phyloP scores from a whole-genome alignment of 2,797 vertebrate genomes.

The Champsocephalus gunnari region DNA sequence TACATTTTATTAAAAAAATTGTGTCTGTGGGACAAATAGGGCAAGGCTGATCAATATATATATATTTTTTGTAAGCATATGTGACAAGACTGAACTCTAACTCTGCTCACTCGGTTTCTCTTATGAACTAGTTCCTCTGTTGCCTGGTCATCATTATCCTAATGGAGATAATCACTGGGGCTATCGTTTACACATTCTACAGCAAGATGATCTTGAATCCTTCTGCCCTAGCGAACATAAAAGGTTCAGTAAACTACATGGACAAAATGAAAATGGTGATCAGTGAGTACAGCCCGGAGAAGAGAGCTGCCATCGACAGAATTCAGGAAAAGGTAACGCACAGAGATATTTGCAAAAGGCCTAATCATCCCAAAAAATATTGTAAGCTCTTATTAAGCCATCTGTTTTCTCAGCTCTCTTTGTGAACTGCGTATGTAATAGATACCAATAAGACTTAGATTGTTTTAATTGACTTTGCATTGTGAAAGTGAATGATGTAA shows the following conservation, averaged over 20 bases:
- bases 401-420: too few species aligned
- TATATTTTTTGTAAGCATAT: not conserved
- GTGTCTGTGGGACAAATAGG: not conserved
- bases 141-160: slow-evolving; percentile 61
- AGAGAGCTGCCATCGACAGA: slow-evolving; percentile 44
- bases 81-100: slow-evolving; percentile 1
- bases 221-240: slow-evolving; percentile 16
- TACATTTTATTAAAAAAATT: not conserved
- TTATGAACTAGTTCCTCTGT: slow-evolving; percentile 47
- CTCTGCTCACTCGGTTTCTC: slow-evolving; percentile 12
- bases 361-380: not conserved
- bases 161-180: slow-evolving; percentile 53
- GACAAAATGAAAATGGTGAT: slow-evolving; percentile 15
- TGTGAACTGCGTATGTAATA: too few species aligned
- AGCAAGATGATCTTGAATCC: slow-evolving; percentile 41
- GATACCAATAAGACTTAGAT: too few species aligned
- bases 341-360: not conserved
- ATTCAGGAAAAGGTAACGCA: slow-evolving; percentile 68
- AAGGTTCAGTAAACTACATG: not conserved
- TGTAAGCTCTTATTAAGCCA: not conserved
- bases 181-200: slow-evolving; percentile 41
- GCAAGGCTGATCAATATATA: not conserved
- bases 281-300: slow-evolving; percentile 28
- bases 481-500: too few species aligned
- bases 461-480: too few species aligned